Conservation (phyloP, 2,888 invertebrate genomes). For the Brachycybe producta region DNA sequence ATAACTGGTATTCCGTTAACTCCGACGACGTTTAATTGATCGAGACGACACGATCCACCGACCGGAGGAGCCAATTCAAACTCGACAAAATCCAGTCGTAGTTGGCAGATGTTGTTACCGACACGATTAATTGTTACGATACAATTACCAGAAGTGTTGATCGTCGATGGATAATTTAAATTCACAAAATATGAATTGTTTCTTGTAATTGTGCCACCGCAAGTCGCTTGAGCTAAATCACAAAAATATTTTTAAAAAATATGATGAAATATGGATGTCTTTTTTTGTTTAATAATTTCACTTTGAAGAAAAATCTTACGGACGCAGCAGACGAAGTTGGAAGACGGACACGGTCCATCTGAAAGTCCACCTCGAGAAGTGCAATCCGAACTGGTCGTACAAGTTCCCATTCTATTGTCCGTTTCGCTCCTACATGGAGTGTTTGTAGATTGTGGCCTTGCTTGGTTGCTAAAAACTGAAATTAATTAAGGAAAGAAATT, state of each 20-base stretch:
- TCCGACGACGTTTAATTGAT: constrained; percentile 20
- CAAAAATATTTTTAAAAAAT: constrained; percentile 4
- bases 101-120: constrained; percentile 19
- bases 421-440: constrained; percentile 13
- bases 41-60: constrained; percentile 19
- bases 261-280: not conserved
- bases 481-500: not conserved
- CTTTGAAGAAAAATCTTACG: constrained; percentile 14
- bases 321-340: constrained; percentile 14
- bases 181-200: constrained; percentile 21
- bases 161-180: constrained; percentile 19
- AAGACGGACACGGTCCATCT: constrained; percentile 14
- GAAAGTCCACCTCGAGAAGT: constrained; percentile 9
- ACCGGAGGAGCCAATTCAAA: constrained; percentile 19
- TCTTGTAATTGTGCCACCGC: constrained; percentile 17
- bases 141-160: constrained; percentile 20
- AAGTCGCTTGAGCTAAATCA: constrained; percentile 16
- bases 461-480: constrained; percentile 16
- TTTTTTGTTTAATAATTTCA: not conserved
- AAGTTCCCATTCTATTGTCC: constrained; percentile 11
- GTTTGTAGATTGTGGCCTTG: constrained; percentile 11
- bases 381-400: constrained; percentile 8
- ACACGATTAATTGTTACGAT: constrained; percentile 20
- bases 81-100: constrained; percentile 20
- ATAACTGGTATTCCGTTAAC: constrained; percentile 20